Base-by-base conservation (phyloP, 2,888 invertebrate genomes). In the Congeria kusceri region DNA sequence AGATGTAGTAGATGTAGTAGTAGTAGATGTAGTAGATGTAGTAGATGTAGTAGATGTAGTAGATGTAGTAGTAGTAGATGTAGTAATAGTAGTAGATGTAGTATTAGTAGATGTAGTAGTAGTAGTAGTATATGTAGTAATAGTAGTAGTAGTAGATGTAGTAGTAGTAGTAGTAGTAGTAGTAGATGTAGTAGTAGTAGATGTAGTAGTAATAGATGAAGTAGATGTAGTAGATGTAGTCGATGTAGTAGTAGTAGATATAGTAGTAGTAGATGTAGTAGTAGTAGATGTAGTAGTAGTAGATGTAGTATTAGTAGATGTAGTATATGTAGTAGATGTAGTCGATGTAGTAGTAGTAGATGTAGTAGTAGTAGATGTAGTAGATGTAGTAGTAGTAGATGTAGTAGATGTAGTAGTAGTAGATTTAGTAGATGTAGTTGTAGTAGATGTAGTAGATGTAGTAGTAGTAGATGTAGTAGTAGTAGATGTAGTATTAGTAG, bases 11-110 rank as follows among this genome's bases (percentile, higher is more conserved):
- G 15, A 15, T 46, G 25, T 13, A 64, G 18, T 29, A 63, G 58
- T 66, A 67, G 61, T 59, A 18, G 47, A 25, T 29, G 59, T 23
- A 59, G 49, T 66, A 66, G 65, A 47, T 46, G 65, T 1, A 73
- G 64, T 59, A 63, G 53, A 49, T 64, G 66, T 29, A 58, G 66
- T 47, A 73, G 53, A 1, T 66, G 73, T 46, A 73, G 59, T 46
- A 66, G 59, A 47, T 59, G 66, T 28, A 73, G 49, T 39, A 47
- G 56, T 2, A 59, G 61, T 59, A 66, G 59, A 20, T 46, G 61
- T 4, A 9, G 57, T 13, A 57, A 23, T 20, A 57, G 23, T 25
- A 57, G 57, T 3, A 57, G 20, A n/a, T n/a, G 0, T 0, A 57
- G 5, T 3, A 57, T 18, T 5, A 57, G 25, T 4, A 57, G 3